Conservation (phyloP, 2,113 vertebrate species). For the Tragelaphus scriptus region DNA sequence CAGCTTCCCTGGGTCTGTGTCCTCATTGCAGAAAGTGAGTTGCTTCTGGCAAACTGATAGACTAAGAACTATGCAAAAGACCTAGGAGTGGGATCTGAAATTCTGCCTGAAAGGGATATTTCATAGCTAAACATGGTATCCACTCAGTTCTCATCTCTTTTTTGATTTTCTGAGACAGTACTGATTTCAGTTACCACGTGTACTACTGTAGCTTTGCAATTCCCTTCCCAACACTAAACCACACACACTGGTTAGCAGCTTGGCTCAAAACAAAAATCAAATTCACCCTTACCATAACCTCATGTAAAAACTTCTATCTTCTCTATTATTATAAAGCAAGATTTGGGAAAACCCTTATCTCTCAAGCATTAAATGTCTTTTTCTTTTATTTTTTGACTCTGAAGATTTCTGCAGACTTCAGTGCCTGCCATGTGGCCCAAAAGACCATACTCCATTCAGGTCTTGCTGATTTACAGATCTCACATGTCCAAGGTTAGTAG, state of each 20-base stretch:
- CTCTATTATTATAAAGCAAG: neutral
- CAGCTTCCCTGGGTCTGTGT: neutral
- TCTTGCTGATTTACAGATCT: neutral
- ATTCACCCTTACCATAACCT: neutral
- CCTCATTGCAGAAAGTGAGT: conserved; percentile 13
- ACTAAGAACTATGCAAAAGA: conserved; percentile 34
- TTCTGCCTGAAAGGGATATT: neutral
- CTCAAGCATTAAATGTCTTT: neutral
- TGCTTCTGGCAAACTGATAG: neutral
- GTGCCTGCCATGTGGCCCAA: neutral
- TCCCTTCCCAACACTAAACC: neutral
- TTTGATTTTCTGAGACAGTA: neutral
- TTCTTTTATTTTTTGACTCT: neutral
- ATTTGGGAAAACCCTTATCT: neutral
- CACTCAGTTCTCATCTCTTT: neutral
- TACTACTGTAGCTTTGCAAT: neutral
- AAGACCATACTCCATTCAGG: neutral
- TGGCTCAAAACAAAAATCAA: neutral
- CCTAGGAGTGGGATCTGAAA: neutral
- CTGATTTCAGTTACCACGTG: neutral
- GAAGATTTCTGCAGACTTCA: neutral
- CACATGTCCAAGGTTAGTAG: neutral
- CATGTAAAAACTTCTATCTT: neutral
- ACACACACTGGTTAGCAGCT: neutral
- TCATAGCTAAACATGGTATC: neutral